Percentiles rank a stretch among this genome's conserved stretches.
Evolutionary conservation across 2,113 vertebrate species (phyloP).

Genomic region (Ondatra zibethicus): DNA sequence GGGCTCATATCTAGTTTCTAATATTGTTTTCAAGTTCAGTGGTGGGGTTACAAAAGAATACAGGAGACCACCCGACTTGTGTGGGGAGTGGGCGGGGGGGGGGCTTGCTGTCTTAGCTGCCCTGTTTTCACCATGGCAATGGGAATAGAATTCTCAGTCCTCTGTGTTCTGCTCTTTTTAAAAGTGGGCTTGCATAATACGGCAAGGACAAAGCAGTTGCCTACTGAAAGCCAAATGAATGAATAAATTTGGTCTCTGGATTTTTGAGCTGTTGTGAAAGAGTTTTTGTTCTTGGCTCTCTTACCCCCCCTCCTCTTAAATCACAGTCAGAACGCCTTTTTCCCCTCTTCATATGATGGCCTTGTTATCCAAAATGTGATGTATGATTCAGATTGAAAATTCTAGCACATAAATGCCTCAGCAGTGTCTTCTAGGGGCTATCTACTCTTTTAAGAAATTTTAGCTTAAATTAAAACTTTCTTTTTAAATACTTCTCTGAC

Average conservation of each 20-base stretch:
- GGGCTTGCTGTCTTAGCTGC: constrained; percentile 56
- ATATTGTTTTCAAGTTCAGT: constrained; percentile 70
- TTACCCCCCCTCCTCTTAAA: constrained; percentile 49
- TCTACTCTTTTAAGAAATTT: constrained; percentile 28
- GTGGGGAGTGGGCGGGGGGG: constrained; percentile 3
- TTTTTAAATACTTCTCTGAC: neutral
- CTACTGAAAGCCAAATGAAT: constrained; percentile 83
- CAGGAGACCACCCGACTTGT: constrained; percentile 73
- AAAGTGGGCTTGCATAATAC: constrained; percentile 82
- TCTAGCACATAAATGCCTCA: constrained; percentile 29
- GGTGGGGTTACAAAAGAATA: constrained; percentile 63
- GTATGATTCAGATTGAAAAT: constrained; percentile 53
- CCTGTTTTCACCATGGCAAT: constrained; percentile 85
- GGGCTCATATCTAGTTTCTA: constrained; percentile 66
- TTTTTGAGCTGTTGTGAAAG: constrained; percentile 82
- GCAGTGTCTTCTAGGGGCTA: neutral
- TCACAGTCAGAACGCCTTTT: constrained; percentile 64
- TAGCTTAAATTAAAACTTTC: constrained; percentile 17
- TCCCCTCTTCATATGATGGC: constrained; percentile 55
- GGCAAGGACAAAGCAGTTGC: constrained; percentile 78
- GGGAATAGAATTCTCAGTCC: constrained; percentile 84
- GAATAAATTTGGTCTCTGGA: constrained; percentile 82
- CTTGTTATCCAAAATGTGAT: constrained; percentile 61
- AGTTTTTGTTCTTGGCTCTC: constrained; percentile 78
- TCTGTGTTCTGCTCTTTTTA: constrained; percentile 76